Base-by-base conservation (phyloP, 2,888 invertebrate genomes). In the Leptopilina syphax region DNA sequence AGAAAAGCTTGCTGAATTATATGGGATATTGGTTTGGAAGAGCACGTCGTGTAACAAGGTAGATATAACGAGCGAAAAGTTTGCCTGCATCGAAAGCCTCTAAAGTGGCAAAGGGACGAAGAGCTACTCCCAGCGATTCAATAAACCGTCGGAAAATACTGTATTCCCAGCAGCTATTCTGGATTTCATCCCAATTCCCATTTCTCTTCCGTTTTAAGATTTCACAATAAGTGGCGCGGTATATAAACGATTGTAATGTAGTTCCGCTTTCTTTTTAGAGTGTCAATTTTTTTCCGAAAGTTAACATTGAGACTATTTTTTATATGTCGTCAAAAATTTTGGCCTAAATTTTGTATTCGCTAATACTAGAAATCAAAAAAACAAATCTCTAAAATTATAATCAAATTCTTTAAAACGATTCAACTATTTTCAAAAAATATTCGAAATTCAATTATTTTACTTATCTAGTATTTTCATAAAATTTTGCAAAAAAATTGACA, bases 81-180 rank as follows among this genome's bases (percentile, higher is more conserved):
- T 57, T 73, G 57, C 73, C 73, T 57, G 54, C 57, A 57, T 73
- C 73, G 73, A 73, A 57, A 57, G 57, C 41, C 73, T 57, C 34
- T 57, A 57, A 73, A 73, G 57, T 57, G 57, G 57, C 57, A 57
- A 57, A 70, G 57, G 57, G 57, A 13, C 73, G 70, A 70, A 50
- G 70, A 70, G 54, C 54, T 34, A 34, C 34, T 84, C 83, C 82
- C 63, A 77, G 80, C 84, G 79, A 85, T 87, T 87, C 84, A 87
- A 87, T 87, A 87, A 87, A 87, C 86, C 82, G 81, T 77, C 63
- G 81, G 82, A 82, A 84, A 82, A 83, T 77, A 80, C 85, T 85
- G 86, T 88, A 86, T 85, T 82, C 83, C 82, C 83, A 84, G 83
- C 84, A 83, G 83, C 87, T 84, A 87, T 86, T 86, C 85, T 81